Evolutionary conservation across 2,113 vertebrate species (phyloP).

Genomic region (Reinhardtius hippoglossoides): DNA sequence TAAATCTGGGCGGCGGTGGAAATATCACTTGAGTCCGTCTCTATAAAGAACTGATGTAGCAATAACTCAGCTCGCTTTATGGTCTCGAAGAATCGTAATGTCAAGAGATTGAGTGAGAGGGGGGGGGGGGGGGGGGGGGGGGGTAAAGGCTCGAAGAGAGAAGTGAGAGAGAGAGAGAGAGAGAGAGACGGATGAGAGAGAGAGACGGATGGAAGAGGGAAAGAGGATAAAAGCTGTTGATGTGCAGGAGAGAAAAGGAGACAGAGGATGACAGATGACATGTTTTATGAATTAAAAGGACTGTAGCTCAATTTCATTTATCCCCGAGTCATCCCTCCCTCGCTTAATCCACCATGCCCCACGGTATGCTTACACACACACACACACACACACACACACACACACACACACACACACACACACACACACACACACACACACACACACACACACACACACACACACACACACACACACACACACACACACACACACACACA

Average conservation of each 20-base stretch:
- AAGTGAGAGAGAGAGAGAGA: neutral
- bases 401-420: slow-evolving; percentile 12
- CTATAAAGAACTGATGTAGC: slow-evolving; percentile 71
- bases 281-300: slow-evolving; percentile 79
- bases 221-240: slow-evolving; percentile 51
- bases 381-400: slow-evolving; percentile 21
- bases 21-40: slow-evolving; percentile 71
- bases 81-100: slow-evolving; percentile 64
- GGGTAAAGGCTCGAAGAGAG: too few relatives aligned
- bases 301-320: slow-evolving; percentile 73
- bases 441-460: slow-evolving; percentile 21
- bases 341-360: slow-evolving; percentile 59
- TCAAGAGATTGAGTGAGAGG: slow-evolving; percentile 9
- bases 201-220: slow-evolving; percentile 18
- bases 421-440: slow-evolving; percentile 14
- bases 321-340: slow-evolving; percentile 54
- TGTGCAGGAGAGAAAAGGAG: slow-evolving; percentile 27
- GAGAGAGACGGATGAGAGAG: slow-evolving; percentile 11
- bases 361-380: slow-evolving; percentile 40
- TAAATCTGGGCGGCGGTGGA: slow-evolving; percentile 60
- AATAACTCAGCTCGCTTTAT: slow-evolving; percentile 70
- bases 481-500: slow-evolving; percentile 14
- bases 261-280: slow-evolving; percentile 56
- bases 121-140: too few relatives aligned
- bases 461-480: slow-evolving; percentile 21